Conservation (phyloP, 30 jellyfish, hydroid and myxozoan genomes). For the Sanderia malayensis region DNA sequence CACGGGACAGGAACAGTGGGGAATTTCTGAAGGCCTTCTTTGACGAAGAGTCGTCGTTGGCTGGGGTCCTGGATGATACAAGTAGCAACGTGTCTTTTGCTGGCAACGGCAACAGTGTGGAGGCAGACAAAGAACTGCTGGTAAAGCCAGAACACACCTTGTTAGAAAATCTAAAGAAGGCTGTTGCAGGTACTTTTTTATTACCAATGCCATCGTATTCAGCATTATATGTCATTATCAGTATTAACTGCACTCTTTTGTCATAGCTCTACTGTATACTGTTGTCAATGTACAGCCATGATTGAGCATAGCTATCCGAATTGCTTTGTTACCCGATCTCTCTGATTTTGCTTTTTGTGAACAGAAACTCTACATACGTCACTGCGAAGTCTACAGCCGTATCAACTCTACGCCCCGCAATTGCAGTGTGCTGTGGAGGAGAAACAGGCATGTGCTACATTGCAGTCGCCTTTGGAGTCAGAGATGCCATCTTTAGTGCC, state of each 20-base stretch:
- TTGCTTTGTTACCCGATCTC: too few relatives aligned
- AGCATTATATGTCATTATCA: too few relatives aligned
- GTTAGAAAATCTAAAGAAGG: neutral
- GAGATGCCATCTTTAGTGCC: neutral
- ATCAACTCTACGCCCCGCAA: neutral
- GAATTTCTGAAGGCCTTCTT: conserved; percentile 37
- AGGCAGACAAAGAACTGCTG: neutral
- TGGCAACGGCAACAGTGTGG: conserved; percentile 4
- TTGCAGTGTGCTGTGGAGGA: neutral
- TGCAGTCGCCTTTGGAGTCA: neutral
- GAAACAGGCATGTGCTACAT: neutral
- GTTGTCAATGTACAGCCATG: too few relatives aligned
- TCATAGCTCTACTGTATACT: too few relatives aligned
- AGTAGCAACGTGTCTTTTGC: conserved; percentile 2
- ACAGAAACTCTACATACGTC: neutral
- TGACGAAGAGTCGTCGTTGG: conserved; percentile 51
- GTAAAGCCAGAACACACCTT: neutral
- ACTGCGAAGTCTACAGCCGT: conserved; percentile 2
- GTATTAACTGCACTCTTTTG: too few relatives aligned
- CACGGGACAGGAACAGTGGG: neutral
- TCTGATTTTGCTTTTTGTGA: too few relatives aligned
- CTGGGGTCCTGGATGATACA: conserved; percentile 35
- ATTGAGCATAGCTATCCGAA: too few relatives aligned
- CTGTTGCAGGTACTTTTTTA: conserved; percentile 2
- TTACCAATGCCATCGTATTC: too few relatives aligned